Evolutionary conservation across 2,113 vertebrate species (phyloP), one percentile per base, ranked within the genome.

Genomic region (Cheirogaleus medius): DNA sequence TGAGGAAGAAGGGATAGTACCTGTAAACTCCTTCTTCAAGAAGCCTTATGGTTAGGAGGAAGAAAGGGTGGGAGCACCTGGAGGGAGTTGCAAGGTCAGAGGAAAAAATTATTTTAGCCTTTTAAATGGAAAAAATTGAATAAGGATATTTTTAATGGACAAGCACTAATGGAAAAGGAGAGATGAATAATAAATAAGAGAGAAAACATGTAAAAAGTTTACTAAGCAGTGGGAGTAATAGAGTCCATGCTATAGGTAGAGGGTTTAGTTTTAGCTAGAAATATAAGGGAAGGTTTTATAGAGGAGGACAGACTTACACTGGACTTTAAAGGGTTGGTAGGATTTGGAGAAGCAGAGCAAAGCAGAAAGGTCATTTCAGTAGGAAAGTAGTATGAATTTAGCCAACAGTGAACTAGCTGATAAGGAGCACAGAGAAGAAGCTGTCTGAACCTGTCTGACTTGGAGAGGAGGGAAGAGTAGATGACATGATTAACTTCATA

Each of bases 61-160:
- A 90, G 47, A 92, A 68, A 83, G 25, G 52, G 68, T 56, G 39
- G 47, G 8, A 74, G 82, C 37, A 78, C 20, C 54, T 32, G n/a
- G 56, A 69, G 68, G 54, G 37, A 73, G 23, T 34, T 12, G 52
- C 52, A 88, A 85, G 71, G 9, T 76, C 64, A 80, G 49, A 34
- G 34, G 82, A 54, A 82, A 77, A 85, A 17, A 4, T 29, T 0
- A 8, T 21, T 64, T 83, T 91, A 69, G 34, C 44, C 6, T 63
- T 92, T 81, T 91, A 92, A 80, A 73, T 90, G 18, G 54, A 88
- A 84, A 78, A 85, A 80, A 42, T 82, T 44, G 47, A 90, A 49
- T 27, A 66, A 94, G 49, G 20, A 80, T 87, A n/a, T 87, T 87
- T 60, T 90, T 47, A 73, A 74, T 87, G 44, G 25, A 78, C 94